Evolutionary conservation across 2,797 vertebrate species (phyloP).

Genomic region (Halcyon chelicuti): DNA sequence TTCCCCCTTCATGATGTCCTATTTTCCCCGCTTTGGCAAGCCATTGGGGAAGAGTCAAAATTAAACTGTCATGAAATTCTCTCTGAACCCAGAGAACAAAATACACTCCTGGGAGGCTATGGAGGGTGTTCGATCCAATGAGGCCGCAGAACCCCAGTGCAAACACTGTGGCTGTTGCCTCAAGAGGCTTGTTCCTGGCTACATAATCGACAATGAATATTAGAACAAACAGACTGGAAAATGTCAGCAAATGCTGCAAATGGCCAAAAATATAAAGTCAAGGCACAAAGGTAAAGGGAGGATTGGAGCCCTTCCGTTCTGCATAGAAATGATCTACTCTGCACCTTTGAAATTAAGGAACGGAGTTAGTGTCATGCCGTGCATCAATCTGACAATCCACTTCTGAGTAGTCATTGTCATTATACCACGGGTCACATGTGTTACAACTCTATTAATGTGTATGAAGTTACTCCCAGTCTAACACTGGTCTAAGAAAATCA

Average conservation of each 20-base stretch:
- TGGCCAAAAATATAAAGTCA: conserved; percentile 11
- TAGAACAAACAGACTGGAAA: conserved; percentile 14
- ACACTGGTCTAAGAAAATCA: conserved; percentile 53
- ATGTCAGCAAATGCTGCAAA: conserved; percentile 36
- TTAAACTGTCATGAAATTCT: neutral
- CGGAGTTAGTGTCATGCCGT: conserved; percentile 6
- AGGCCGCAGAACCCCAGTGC: neutral
- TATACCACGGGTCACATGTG: conserved; percentile 42
- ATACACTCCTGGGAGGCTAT: neutral
- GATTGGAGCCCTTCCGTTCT: neutral
- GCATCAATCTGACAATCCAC: conserved; percentile 61
- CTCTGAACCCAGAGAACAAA: conserved; percentile 1
- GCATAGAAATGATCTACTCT: neutral
- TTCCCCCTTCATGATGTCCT: neutral
- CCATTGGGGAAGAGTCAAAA: neutral
- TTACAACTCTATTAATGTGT: conserved; percentile 66
- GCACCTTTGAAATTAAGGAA: conserved; percentile 50
- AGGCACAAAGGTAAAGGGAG: neutral
- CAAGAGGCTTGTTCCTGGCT: neutral
- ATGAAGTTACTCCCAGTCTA: conserved; percentile 59
- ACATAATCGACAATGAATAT: neutral
- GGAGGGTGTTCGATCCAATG: neutral
- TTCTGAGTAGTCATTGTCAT: conserved; percentile 61
- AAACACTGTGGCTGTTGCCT: neutral
- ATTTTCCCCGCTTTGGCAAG: neutral